Conservation (phyloP, 2,888 invertebrate genomes). For the Smittia aterrima region DNA sequence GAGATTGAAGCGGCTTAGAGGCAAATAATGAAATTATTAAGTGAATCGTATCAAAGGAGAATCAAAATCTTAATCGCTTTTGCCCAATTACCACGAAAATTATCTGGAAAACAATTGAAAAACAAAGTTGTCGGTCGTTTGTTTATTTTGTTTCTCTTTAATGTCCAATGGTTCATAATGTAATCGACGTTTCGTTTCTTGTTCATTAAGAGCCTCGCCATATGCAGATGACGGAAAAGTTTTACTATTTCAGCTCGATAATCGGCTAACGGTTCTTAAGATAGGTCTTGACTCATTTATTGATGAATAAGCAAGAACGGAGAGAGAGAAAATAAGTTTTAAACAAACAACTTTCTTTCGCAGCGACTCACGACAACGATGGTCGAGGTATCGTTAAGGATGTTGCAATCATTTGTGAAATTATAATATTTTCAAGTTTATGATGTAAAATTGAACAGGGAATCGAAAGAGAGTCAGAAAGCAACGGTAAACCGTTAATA, state of each 20-base stretch:
- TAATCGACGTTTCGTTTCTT: conserved; percentile 21
- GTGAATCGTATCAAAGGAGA: background rate
- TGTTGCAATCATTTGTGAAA: conserved; percentile 20
- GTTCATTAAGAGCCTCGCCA: background rate
- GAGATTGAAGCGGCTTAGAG: background rate
- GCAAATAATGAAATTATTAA: background rate
- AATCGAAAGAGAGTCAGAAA: background rate
- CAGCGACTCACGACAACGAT: background rate
- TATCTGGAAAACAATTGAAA: conserved; percentile 2
- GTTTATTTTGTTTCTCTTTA: conserved; percentile 2
- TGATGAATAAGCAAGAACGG: background rate
- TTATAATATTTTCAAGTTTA: background rate
- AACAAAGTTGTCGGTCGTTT: background rate
- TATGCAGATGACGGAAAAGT: background rate
- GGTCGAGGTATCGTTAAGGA: background rate
- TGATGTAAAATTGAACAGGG: background rate
- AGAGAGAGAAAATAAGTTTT: background rate
- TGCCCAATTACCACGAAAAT: conserved; percentile 1
- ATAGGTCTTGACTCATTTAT: conserved; percentile 13
- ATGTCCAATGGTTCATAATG: background rate
- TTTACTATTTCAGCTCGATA: conserved; percentile 9
- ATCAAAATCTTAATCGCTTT: conserved; percentile 8
- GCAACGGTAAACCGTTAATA: conserved; percentile 4
- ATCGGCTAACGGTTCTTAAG: conserved; percentile 26
- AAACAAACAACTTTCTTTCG: conserved; percentile 18